Conservation (phyloP, 2,888 invertebrate species). For the Blera fallax region DNA sequence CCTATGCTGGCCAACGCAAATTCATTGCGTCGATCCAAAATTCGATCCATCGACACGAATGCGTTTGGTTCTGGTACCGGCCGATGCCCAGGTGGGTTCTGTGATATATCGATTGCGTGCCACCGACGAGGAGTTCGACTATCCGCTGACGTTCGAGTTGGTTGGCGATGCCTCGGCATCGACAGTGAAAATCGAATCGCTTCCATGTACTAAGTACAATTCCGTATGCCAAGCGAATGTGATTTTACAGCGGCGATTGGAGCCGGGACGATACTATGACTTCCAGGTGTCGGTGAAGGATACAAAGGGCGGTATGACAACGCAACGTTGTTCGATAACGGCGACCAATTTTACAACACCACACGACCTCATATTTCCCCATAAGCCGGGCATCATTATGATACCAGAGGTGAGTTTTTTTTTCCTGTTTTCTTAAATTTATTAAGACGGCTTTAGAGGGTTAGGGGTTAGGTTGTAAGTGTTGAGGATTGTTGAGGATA, state of each 20-base stretch:
- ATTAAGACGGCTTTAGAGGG: background rate
- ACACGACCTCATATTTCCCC: slow-evolving; percentile 91
- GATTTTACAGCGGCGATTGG: slow-evolving; percentile 88
- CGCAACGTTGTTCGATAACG: slow-evolving; percentile 90
- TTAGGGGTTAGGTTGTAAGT: no score
- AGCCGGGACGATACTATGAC: slow-evolving; percentile 92
- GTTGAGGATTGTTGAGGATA: no score
- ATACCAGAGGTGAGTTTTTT: slow-evolving; percentile 86
- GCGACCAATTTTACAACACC: slow-evolving; percentile 93
- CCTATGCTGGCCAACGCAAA: slow-evolving; percentile 76
- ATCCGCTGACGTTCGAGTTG: slow-evolving; percentile 91
- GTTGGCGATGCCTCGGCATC: slow-evolving; percentile 89
- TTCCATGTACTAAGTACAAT: slow-evolving; percentile 93
- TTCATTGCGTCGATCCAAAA: slow-evolving; percentile 86
- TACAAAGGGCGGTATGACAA: slow-evolving; percentile 89
- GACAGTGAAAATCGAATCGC: slow-evolving; percentile 89
- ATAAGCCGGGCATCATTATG: slow-evolving; percentile 89
- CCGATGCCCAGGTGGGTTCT: slow-evolving; percentile 91
- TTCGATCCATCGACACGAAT: slow-evolving; percentile 93
- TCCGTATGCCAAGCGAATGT: slow-evolving; percentile 95
- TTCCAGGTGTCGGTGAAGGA: slow-evolving; percentile 89
- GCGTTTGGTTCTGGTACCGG: slow-evolving; percentile 91
- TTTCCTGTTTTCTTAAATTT: slow-evolving; percentile 2
- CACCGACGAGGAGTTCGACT: slow-evolving; percentile 93
- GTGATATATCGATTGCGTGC: slow-evolving; percentile 94